phyloP scores from a whole-genome alignment of 1,140 invertebrate species.

The Drosophila repleta region DNA sequence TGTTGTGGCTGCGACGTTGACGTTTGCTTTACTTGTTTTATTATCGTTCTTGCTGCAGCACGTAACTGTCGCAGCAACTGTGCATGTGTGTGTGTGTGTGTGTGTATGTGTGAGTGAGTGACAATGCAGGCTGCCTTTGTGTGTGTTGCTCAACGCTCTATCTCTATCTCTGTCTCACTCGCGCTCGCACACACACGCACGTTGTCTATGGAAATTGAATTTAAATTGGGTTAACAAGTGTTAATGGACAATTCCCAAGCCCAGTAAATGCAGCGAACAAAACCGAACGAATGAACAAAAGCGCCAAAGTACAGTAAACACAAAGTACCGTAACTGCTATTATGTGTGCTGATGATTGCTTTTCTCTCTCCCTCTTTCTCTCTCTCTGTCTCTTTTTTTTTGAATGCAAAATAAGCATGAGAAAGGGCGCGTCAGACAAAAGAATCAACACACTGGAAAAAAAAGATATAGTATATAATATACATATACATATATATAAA shows the following conservation, averaged over 20 bases:
- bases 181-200: conserved; percentile 21
- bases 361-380: neutral
- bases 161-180: conserved; percentile 43
- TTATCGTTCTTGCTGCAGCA: conserved; percentile 46
- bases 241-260: conserved; percentile 73
- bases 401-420: conserved; percentile 1
- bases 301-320: conserved; percentile 62
- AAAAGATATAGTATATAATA: conserved; percentile 5
- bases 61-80: conserved; percentile 20
- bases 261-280: conserved; percentile 21
- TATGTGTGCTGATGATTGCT: conserved; percentile 1
- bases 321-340: conserved; percentile 18
- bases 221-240: conserved; percentile 82
- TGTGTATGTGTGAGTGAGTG: conserved; percentile 42
- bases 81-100: neutral
- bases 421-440: conserved; percentile 1
- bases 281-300: conserved; percentile 22
- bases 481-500: conserved; percentile 2
- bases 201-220: conserved; percentile 77
- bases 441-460: conserved; percentile 6
- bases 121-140: conserved; percentile 60
- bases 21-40: conserved; percentile 70
- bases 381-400: neutral
- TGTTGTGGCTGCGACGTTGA: conserved; percentile 37
- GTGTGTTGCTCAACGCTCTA: conserved; percentile 30